phyloP scores from a whole-genome alignment of 2,797 vertebrate genomes.

The Lagocephalus sceleratus region DNA sequence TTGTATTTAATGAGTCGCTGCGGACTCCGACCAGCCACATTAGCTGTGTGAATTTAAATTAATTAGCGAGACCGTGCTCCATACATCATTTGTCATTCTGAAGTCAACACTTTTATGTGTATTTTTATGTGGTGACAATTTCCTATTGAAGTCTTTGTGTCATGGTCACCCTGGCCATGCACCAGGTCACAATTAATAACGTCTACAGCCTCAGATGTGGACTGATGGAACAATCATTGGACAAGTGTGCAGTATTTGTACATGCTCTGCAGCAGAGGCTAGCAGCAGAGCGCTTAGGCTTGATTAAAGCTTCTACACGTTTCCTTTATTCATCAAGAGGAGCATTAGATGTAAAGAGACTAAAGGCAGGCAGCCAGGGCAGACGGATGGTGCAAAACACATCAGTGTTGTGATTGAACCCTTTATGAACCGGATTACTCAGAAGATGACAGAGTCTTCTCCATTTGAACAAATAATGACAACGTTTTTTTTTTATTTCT shows the following conservation, averaged over 20 bases:
- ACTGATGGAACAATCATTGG: neutral
- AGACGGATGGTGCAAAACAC: neutral
- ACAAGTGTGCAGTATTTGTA: too few relatives aligned
- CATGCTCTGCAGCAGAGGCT: neutral
- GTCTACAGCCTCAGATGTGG: conserved; percentile 7
- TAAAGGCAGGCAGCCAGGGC: conserved; percentile 13
- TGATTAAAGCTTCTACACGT: conserved; percentile 20
- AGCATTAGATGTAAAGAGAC: conserved; percentile 6
- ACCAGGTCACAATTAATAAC: conserved; percentile 24
- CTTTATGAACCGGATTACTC: conserved; percentile 22
- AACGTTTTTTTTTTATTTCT: conserved; percentile 24
- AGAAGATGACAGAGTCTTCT: conserved; percentile 40
- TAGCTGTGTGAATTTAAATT: conserved; percentile 26
- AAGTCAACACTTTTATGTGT: conserved; percentile 22
- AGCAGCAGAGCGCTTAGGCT: conserved; percentile 10
- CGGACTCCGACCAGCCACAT: conserved; percentile 24
- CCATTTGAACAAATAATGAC: conserved; percentile 40
- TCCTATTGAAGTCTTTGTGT: conserved; percentile 23
- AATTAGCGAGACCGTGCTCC: too few relatives aligned
- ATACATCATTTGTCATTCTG: too few relatives aligned
- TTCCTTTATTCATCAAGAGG: conserved; percentile 10
- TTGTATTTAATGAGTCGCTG: conserved; percentile 28
- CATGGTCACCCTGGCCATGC: conserved; percentile 24
- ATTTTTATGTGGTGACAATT: conserved; percentile 14
- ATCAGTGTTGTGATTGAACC: conserved; percentile 8